A percentile compares a stretch with the other conserved stretches of the same genome.
Evolutionary conservation across 1,140 invertebrate species (phyloP).

Genomic region (Agraylea sexmaculata): DNA sequence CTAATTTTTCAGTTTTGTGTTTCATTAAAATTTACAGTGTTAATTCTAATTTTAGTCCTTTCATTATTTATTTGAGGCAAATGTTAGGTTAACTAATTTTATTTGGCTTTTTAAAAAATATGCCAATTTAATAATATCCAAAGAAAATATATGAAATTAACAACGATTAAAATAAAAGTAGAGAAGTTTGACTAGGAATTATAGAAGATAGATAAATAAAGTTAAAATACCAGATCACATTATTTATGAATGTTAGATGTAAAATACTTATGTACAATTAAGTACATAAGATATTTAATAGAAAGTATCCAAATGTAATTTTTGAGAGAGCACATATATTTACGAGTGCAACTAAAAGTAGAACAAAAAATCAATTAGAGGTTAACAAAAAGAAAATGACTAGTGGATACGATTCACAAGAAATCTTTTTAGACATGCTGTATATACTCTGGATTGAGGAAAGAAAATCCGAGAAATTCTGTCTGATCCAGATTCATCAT

Average conservation of each 20-base stretch:
- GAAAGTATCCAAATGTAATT: slow-evolving; percentile 1
- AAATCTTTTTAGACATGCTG: slow-evolving; percentile 61
- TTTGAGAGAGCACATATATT: too few species aligned
- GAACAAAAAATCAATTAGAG: background rate
- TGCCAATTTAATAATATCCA: too few species aligned
- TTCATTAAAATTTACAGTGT: background rate
- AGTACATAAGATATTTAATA: background rate
- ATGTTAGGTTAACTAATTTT: too few species aligned
- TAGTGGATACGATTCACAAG: slow-evolving; percentile 4
- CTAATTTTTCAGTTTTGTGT: background rate
- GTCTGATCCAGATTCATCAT: slow-evolving; percentile 99
- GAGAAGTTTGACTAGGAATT: too few species aligned
- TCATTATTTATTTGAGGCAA: background rate
- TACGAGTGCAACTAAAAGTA: background rate
- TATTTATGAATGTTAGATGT: too few species aligned
- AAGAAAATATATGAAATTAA: too few species aligned
- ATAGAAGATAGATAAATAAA: too few species aligned
- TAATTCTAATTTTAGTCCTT: background rate
- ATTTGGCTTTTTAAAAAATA: too few species aligned
- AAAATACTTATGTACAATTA: background rate
- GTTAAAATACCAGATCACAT: too few species aligned
- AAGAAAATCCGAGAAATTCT: slow-evolving; percentile 97
- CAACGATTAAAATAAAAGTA: too few species aligned
- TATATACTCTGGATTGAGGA: slow-evolving; percentile 91
- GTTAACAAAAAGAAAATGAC: background rate